phyloP scores from a whole-genome alignment of 2,797 vertebrate species.

The Heliangelus exortis region DNA sequence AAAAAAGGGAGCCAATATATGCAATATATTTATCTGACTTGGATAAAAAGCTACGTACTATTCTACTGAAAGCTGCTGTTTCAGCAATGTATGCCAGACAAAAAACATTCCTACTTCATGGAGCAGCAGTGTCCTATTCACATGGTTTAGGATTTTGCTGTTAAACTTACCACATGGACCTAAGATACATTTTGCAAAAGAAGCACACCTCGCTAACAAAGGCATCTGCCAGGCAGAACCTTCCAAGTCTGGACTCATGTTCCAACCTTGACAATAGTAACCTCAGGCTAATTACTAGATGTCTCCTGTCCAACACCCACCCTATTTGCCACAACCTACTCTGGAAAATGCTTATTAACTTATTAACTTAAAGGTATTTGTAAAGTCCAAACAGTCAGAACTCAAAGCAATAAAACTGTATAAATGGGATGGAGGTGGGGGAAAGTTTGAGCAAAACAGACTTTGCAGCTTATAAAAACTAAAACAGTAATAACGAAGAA shows the following conservation, averaged over 20 bases:
- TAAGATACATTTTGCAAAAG: not conserved
- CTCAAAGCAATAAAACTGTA: not conserved
- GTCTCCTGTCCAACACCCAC: not conserved
- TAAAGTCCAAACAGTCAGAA: not conserved
- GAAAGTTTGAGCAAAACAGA: not conserved
- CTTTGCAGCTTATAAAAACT: not conserved
- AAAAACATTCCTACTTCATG: not conserved
- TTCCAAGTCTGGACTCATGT: not conserved
- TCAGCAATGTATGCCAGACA: not conserved
- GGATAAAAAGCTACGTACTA: not conserved
- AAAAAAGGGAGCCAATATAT: not conserved
- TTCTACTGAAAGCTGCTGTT: constrained; percentile 5
- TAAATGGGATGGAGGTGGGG: accelerated
- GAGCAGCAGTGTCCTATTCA: not conserved
- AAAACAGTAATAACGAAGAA: not conserved
- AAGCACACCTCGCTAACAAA: not conserved
- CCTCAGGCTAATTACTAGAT: not conserved
- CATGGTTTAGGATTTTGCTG: not conserved
- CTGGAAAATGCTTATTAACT: not conserved
- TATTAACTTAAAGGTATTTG: not conserved
- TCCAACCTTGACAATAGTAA: not conserved
- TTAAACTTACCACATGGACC: not conserved
- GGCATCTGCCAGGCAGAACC: not conserved
- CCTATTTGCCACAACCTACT: not conserved
- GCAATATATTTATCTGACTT: not conserved